Base-by-base conservation (phyloP, 2,797 vertebrate genomes). In the Neomorphus geoffroyi region DNA sequence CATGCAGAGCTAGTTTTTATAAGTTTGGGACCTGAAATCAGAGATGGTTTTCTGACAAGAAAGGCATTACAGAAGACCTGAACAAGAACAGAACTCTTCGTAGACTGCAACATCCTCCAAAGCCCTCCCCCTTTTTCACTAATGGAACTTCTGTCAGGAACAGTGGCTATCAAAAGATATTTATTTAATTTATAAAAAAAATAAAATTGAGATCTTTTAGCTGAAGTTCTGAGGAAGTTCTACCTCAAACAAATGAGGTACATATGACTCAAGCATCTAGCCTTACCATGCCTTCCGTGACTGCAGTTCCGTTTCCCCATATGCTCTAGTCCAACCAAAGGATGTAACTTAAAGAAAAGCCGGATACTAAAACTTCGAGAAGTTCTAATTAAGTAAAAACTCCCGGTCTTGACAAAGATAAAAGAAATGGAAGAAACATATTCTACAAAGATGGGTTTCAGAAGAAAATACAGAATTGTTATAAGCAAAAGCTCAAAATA, bases 271-370 rank as follows among this genome's bases (percentile, higher is more conserved):
- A n/a, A 96, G 57, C 72, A 88, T 86, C 90, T 96, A 94, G 65
- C 94, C 95, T 96, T 96, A 96, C 96, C 94, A 96, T 74, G 57
- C 87, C 75, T 96, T 83, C 87, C 93, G 90, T 23, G 82, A 86
- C 85, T 93, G 96, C 79, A 83, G 90, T 69, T 94, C 91, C n/a
- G 1, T 75, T 92, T 86, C 57, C 96, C 91, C 92, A 92, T 32
- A 94, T 65, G 75, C 75, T 95, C 72, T 95, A 94, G 45, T 90
- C 79, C 93, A 96, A 95, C 32, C 81, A 95, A 91, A 93, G 72
- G 79, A 91, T 9, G 61, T 50, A 94, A 94, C 33, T 92, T 92
- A 90, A 88, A 82, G 80, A 83, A 95, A 94, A 88, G 69, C 69
- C 93, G 65, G 72, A 93, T 37, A 65, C 91, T 95, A 95, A 54